Base-by-base conservation (phyloP, 2,888 invertebrate genomes). In the Thecophora atra region DNA sequence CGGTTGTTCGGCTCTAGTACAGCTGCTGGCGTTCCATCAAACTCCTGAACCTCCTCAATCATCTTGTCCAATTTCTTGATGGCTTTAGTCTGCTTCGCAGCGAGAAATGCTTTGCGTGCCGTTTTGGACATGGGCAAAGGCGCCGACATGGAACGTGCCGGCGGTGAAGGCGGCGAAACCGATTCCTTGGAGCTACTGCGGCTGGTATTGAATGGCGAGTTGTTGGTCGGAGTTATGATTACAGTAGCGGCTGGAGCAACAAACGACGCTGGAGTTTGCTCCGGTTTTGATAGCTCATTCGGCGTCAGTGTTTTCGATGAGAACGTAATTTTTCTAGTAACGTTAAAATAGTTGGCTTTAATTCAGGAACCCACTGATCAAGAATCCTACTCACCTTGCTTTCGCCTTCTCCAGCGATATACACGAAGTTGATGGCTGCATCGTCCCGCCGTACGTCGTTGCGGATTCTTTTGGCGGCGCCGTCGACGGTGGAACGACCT, bases 31-130 rank as follows among this genome's bases (percentile, higher is more conserved):
- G 83, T 82, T 0, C 83, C 76, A 63, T 85, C 86, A n/a, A 81
- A 81, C 69, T 86, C 87, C 15, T 82, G 82, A 0, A 81, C 85
- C 71, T 86, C 87, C 73, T 87, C 87, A 63, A 87, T 87, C 87
- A 87, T 87, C 80, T 85, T 85, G 72, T 87, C 87, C 63, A 87
- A 74, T 76, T 86, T 85, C 70, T 87, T 86, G 72, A 87, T 83
- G 58, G 86, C 86, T 76, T 85, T 86, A 0, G 85, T 83, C 76
- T 87, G 86, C 70, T 86, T 86, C 47, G 85, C 83, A 0, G 85
- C 85, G 69, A 86, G 76, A 28, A 85, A 81, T 0, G 84, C 84
- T 73, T 85, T 86, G 15, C 85, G 81, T 26, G 81, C 82, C 19
- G 82, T 81, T 75, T 86, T 86, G 2, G 82, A 81, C 80, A 81